These are phyloP conservation scores for Chirona hameri DNA, from an alignment of 2,888 invertebrate species.

Conservation along the genomic window DNA sequence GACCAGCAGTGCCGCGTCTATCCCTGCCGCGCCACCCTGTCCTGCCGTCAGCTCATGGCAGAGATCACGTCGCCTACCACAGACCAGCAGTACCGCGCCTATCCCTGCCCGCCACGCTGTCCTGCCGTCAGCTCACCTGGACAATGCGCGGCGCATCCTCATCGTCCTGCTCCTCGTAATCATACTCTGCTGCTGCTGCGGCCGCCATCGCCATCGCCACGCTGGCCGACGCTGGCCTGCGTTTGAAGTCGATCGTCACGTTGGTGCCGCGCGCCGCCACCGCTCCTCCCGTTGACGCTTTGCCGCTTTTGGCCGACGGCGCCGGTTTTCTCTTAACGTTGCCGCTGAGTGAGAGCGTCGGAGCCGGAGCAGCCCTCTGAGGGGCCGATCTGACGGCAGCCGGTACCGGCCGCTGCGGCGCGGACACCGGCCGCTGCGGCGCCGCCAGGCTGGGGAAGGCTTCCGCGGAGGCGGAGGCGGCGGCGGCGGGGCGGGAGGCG, in stretches of 20 bases:
- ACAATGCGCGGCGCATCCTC: background rate
- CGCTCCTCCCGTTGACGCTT: background rate
- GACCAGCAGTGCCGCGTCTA: too few species aligned
- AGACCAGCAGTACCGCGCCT: too few species aligned
- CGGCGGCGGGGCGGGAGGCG: background rate
- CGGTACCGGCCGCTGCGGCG: background rate
- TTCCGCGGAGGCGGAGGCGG: background rate
- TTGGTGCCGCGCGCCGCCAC: background rate
- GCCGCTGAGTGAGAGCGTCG: background rate
- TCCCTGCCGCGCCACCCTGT: too few species aligned
- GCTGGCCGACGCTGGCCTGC: background rate
- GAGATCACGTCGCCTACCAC: too few species aligned
- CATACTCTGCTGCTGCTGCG: background rate
- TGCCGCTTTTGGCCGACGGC: background rate
- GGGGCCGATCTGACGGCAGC: background rate
- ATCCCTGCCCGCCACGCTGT: too few species aligned
- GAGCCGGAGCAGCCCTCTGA: too few species aligned
- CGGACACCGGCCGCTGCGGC: background rate
- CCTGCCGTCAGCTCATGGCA: too few species aligned
- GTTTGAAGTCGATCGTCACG: background rate
- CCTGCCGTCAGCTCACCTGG: too few species aligned
- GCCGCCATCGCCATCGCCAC: background rate
- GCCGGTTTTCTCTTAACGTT: background rate
- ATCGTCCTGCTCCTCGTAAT: background rate
- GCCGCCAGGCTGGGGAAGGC: constrained; percentile 1